phyloP scores from a whole-genome alignment of 2,113 vertebrate genomes.

The Ceyx melanurus region DNA sequence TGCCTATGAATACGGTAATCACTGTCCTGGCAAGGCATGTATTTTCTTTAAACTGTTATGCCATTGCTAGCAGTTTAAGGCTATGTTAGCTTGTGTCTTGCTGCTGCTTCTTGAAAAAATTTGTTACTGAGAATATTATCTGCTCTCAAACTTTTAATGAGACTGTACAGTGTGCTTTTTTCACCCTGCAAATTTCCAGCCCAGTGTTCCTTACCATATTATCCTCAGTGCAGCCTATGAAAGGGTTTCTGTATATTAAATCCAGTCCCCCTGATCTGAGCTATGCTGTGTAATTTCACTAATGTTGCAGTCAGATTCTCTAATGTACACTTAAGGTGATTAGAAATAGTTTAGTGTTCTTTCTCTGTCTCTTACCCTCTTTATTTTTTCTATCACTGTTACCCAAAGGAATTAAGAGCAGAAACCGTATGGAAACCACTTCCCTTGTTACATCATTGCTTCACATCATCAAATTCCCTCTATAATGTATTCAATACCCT shows the following conservation, averaged over 20 bases:
- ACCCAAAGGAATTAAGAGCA: constrained; percentile 1
- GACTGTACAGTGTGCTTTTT: neutral
- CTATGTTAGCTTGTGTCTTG: neutral
- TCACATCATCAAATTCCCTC: neutral
- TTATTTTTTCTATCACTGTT: constrained; percentile 14
- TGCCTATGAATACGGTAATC: neutral
- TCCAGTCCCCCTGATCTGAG: constrained; percentile 11
- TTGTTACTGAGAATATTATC: neutral
- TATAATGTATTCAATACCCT: neutral
- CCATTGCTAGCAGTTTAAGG: neutral
- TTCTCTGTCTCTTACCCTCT: constrained; percentile 29
- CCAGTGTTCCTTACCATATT: constrained; percentile 39
- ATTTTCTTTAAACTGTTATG: neutral
- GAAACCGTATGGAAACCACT: constrained; percentile 14
- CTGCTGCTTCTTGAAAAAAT: neutral
- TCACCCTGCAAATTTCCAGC: neutral
- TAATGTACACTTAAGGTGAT: constrained; percentile 47
- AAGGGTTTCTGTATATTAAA: constrained; percentile 53
- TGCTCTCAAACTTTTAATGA: constrained; percentile 44
- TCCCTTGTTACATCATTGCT: constrained; percentile 11
- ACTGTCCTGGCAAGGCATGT: neutral
- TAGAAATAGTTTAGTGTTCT: constrained; percentile 60
- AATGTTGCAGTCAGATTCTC: constrained; percentile 50
- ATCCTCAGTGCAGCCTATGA: constrained; percentile 19
- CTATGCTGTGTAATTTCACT: constrained; percentile 51